phyloP scores from a whole-genome alignment of 2,113 vertebrate genomes.

The Engystomops pustulosus region DNA sequence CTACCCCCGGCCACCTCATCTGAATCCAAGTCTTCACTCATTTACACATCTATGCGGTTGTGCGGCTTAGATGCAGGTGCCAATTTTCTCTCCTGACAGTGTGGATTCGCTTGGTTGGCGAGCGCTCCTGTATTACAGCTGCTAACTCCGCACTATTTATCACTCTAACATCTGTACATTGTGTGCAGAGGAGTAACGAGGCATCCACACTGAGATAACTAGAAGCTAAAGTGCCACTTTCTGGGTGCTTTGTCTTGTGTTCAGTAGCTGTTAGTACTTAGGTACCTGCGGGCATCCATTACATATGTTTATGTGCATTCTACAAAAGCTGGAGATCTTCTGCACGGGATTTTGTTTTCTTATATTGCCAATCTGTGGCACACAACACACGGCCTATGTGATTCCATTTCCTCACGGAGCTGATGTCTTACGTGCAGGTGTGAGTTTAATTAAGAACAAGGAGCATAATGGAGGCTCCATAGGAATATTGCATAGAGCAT shows the following conservation, averaged over 20 bases:
- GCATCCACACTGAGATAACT: constrained; percentile 38
- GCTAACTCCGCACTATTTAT: constrained; percentile 67
- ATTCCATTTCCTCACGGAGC: neutral
- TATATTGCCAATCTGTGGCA: neutral
- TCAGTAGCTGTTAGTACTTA: constrained; percentile 30
- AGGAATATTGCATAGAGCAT: neutral
- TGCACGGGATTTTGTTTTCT: neutral
- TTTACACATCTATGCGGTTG: constrained; percentile 15
- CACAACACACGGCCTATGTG: neutral
- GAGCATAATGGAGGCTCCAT: neutral
- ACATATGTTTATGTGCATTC: constrained; percentile 43
- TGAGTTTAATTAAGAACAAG: constrained; percentile 17
- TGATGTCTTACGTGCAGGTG: constrained; percentile 14
- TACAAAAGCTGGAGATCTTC: constrained; percentile 17
- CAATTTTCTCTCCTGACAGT: constrained; percentile 31
- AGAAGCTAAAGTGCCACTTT: constrained; percentile 37
- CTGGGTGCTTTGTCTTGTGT: constrained; percentile 43
- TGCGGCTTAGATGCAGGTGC: constrained; percentile 32
- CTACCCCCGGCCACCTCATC: neutral
- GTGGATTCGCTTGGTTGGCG: constrained; percentile 51
- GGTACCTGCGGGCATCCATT: constrained; percentile 27
- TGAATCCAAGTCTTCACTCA: constrained; percentile 13
- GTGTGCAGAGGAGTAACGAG: constrained; percentile 62
- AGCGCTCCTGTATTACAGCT: constrained; percentile 62
- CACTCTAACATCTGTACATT: constrained; percentile 67